Evolutionary conservation across 2,888 invertebrate genomes (phyloP), one percentile per base, ranked within the genome.

Genomic region (Ornithoptera priamus): DNA sequence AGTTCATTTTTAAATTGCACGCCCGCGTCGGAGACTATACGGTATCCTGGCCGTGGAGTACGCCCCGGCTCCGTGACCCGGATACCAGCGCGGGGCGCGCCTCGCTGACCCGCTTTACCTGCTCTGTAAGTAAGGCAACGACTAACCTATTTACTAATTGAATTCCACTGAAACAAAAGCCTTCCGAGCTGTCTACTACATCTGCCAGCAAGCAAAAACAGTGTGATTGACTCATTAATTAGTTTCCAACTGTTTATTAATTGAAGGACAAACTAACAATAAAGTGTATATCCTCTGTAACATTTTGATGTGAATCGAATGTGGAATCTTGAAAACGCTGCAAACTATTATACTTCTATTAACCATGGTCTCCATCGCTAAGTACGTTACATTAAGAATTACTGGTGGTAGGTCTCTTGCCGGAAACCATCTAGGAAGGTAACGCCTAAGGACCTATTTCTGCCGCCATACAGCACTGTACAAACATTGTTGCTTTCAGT

Each of bases 1-100:
- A n/a, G 12, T 39, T n/a, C 2, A 20, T 61, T 39, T 61, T 61
- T 12, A 61, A 61, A 39, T 60, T n/a, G n/a, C 18, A 36, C 5
- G 60, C 36, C 7, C 2, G 3, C 39, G 39, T 17, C n/a, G 65
- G 65, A 68, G 39, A 64, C 59, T 63, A 69, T 62, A 70, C 65
- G 67, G 69, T 73, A 67, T 77, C 80, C 80, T 85, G 85, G 81
- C 84, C 82, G 80, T 82, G 81, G 77, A 72, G 80, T 72, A 77
- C 75, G 76, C 74, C 71, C 73, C 75, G 80, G 86, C 85, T 86
- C 78, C 81, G 79, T 90, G 88, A 89, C 91, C 89, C 78, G 85
- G 82, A 83, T 89, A 76, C 15, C 10, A 42, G 68, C 71, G 73
- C 71, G 72, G 64, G 63, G 73, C 78, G 78, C 77, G 74, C 76